These are phyloP conservation scores for Brotula barbata DNA, from an alignment of 2,797 vertebrate genomes.

Conservation along the genomic window DNA sequence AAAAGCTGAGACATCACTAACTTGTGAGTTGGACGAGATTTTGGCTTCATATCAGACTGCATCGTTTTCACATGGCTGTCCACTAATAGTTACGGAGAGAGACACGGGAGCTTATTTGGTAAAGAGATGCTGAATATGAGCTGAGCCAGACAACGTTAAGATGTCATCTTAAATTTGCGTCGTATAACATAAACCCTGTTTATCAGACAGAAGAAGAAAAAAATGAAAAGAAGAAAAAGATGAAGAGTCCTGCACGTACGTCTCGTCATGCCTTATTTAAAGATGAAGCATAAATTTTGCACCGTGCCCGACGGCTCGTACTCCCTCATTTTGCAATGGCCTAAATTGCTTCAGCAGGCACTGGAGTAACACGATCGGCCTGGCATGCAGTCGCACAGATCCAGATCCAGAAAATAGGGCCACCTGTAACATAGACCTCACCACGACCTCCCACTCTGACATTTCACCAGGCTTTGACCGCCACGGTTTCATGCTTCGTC, in stretches of 20 bases:
- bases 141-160: too few species aligned
- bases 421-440: conserved; percentile 35
- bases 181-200: too few species aligned
- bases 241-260: background rate
- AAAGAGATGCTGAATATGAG: too few species aligned
- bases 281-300: conserved; percentile 5
- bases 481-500: conserved; percentile 24
- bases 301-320: background rate
- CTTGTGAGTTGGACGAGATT: background rate
- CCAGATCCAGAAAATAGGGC: conserved; percentile 32
- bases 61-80: conserved; percentile 4
- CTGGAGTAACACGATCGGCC: background rate
- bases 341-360: conserved; percentile 60
- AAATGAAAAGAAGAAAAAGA: background rate
- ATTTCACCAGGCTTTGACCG: conserved; percentile 20
- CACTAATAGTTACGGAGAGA: conserved; percentile 32
- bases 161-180: too few species aligned
- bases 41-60: background rate
- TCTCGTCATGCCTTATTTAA: conserved; percentile 9
- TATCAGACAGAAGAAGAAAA: background rate
- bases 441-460: conserved; percentile 5
- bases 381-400: conserved; percentile 20
- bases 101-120: conserved; percentile 20
- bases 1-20: too few species aligned
- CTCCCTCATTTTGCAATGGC: conserved; percentile 38